Percentiles rank a stretch among this genome's conserved stretches.
Conservation (phyloP, 1,140 invertebrate genomes). For the Lutraria rhynchaena region DNA sequence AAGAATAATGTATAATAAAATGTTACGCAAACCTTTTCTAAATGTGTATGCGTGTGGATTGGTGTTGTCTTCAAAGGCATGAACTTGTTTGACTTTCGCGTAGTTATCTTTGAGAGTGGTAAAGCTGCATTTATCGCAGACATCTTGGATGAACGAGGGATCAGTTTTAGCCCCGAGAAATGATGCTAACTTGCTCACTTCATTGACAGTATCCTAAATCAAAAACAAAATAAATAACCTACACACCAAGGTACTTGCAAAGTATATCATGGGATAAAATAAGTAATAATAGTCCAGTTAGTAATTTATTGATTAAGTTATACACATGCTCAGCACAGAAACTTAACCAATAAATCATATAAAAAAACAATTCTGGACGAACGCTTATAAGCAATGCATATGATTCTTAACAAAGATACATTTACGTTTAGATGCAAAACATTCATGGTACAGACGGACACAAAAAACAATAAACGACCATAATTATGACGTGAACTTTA, state of each 20-base stretch:
- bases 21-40: conserved; percentile 68
- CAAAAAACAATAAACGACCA: no score
- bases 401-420: no score
- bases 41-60: conserved; percentile 51
- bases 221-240: neutral
- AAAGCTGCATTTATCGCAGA: conserved; percentile 65
- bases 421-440: no score
- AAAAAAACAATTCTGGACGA: neutral
- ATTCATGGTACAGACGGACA: no score
- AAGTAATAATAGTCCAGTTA: no score
- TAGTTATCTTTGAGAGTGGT: conserved; percentile 60
- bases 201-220: conserved; percentile 41
- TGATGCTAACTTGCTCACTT: conserved; percentile 57
- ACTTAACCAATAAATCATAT: neutral
- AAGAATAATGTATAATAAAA: no score
- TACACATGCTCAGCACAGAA: neutral
- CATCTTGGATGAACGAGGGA: conserved; percentile 39
- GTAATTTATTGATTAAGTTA: neutral
- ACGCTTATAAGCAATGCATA: neutral
- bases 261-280: neutral
- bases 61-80: conserved; percentile 21
- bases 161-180: conserved; percentile 60
- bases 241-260: neutral
- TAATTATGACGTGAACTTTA: no score
- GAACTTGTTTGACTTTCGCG: conserved; percentile 54